phyloP scores from a whole-genome alignment of 2,113 vertebrate species.

The Bubalus kerabau region DNA sequence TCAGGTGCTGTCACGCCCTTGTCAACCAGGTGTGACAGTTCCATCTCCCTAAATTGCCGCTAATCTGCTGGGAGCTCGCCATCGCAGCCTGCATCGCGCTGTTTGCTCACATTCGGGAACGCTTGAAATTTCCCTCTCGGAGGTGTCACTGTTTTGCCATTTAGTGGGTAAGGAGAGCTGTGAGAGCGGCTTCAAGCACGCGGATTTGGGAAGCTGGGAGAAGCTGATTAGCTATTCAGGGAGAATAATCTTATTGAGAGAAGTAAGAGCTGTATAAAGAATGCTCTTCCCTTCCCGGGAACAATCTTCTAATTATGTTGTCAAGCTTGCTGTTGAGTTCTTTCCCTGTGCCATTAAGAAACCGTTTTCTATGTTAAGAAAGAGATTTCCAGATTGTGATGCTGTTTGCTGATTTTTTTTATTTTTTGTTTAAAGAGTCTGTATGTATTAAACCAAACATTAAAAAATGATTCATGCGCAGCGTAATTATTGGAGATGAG shows the following conservation, averaged over 20 bases:
- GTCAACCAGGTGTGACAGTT: constrained; percentile 85
- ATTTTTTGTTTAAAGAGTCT: constrained; percentile 81
- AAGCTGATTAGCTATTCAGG: constrained; percentile 87
- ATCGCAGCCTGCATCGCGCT: constrained; percentile 77
- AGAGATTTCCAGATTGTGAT: constrained; percentile 82
- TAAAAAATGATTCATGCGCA: constrained; percentile 74
- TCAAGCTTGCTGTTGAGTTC: constrained; percentile 81
- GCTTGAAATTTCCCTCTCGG: constrained; percentile 80
- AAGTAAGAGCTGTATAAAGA: constrained; percentile 81
- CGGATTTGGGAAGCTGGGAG: constrained; percentile 79
- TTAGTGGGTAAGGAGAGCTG: constrained; percentile 77
- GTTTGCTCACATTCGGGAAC: constrained; percentile 84
- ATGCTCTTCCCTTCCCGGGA: constrained; percentile 80
- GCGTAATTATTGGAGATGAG: constrained; percentile 65
- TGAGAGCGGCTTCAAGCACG: constrained; percentile 76
- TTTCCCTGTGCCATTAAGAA: constrained; percentile 82
- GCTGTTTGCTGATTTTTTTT: constrained; percentile 83
- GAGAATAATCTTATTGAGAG: constrained; percentile 84
- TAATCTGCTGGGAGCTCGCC: constrained; percentile 81
- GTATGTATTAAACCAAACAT: constrained; percentile 81
- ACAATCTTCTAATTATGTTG: constrained; percentile 89
- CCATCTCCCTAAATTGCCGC: constrained; percentile 82
- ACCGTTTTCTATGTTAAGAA: constrained; percentile 82
- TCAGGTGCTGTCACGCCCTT: constrained; percentile 83
- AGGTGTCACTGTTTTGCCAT: constrained; percentile 83